Conservation (phyloP, 2,113 vertebrate species). For the Ailuropoda melanoleuca region DNA sequence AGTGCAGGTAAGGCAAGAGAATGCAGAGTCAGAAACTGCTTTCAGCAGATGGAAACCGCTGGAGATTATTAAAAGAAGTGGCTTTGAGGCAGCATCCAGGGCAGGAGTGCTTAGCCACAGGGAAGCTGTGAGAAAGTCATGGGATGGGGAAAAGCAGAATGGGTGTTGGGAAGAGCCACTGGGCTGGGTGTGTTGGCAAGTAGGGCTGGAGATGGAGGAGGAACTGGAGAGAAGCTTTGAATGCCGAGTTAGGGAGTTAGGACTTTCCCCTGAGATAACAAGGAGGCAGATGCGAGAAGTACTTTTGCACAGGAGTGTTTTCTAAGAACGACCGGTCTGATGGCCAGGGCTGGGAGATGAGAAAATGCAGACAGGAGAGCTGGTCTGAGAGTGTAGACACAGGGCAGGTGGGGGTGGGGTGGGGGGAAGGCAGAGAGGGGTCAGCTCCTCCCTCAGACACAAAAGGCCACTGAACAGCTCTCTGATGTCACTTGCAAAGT, state of each 20-base stretch:
- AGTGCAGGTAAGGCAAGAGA: background rate
- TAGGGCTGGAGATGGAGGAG: background rate
- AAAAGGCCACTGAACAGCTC: background rate
- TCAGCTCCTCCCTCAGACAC: background rate
- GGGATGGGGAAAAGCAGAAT: background rate
- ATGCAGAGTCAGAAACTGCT: background rate
- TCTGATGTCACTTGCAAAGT: background rate
- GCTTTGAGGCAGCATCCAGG: background rate
- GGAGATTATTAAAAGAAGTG: background rate
- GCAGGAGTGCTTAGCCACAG: background rate
- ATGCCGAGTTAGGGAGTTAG: background rate
- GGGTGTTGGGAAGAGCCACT: background rate
- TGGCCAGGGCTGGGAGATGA: background rate
- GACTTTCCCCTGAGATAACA: background rate
- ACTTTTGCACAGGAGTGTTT: background rate
- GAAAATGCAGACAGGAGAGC: background rate
- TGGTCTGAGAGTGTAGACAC: background rate
- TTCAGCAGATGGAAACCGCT: background rate
- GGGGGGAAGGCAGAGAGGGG: background rate
- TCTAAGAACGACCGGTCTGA: background rate
- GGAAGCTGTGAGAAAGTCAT: background rate
- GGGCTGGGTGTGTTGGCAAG: background rate
- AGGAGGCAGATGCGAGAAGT: background rate
- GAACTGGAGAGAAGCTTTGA: background rate
- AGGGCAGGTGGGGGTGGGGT: background rate